Base-by-base conservation (phyloP, 2,888 invertebrate species). In the Trilocha varians region DNA sequence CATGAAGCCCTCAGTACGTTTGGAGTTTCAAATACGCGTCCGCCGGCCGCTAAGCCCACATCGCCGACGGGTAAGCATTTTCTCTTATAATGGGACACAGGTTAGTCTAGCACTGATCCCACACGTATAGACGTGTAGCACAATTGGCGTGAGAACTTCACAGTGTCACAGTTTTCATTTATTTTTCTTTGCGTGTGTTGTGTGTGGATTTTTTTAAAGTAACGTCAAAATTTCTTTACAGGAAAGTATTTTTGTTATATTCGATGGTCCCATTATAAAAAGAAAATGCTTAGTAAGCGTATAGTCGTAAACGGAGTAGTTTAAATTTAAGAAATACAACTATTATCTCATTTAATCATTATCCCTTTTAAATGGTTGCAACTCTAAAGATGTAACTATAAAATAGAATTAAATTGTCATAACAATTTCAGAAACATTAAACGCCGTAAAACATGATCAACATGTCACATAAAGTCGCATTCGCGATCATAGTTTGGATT, bases 1-100 rank as follows among this genome's bases (percentile, higher is more conserved):
- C 88, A 89, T 1, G 87, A 89, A 56, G 91, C 91, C 15, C 78
- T 91, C 49, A 91, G 91, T 44, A 91, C 91, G 32, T 91, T 91
- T 58, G 91, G 91, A 36, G 91, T 91, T 56, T 88, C 90, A 13
- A 91, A 88, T 62, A 88, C 89, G 34, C 83, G 85, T 50, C 85
- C 87, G 38, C 86, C 89, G 3, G 79, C 86, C 17, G 72, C 88
- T 4, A 86, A 86, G 25, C 87, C 87, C 34, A 88, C 88, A 9
- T 78, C 87, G 47, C 87, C 88, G 38, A 87, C 88, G 49, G 88
- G 91, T 91, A 86, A 87, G 58, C 57, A 53, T 67, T 70, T 70
- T 68, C 55, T 60, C 59, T 65, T 72, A 69, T 75, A 69, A 76
- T 78, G 78, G 77, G 77, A 77, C 55, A 13, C 13, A 34, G 9